Percentiles rank a stretch among this genome's conserved stretches.
Conservation (phyloP, 2,113 vertebrate species). For the Paraplagusia blochii region DNA sequence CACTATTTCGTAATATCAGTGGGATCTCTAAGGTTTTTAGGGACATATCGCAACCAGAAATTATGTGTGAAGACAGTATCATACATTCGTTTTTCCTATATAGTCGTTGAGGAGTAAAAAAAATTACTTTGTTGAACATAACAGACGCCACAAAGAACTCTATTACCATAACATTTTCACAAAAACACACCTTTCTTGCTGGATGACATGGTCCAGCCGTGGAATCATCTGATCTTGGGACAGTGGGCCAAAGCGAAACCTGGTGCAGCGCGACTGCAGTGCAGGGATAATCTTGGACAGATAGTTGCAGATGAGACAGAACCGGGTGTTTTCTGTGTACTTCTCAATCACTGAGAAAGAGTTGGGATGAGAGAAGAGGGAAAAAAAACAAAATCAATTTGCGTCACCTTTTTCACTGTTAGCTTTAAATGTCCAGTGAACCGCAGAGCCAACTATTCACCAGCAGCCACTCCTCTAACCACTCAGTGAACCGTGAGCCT, state of each 20-base stretch:
- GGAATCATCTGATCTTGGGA: conserved; percentile 91
- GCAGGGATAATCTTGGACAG: conserved; percentile 98
- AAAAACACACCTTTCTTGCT: conserved; percentile 79
- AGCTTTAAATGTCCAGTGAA: too few relatives aligned
- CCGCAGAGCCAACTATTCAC: conserved; percentile 20
- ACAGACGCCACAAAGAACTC: neutral
- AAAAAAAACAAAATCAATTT: neutral
- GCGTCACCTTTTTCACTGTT: too few relatives aligned
- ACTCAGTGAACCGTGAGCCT: conserved; percentile 59
- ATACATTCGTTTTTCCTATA: too few relatives aligned
- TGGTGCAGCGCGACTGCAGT: conserved; percentile 92
- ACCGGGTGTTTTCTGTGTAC: conserved; percentile 95
- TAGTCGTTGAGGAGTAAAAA: too few relatives aligned
- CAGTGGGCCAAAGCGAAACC: conserved; percentile 94
- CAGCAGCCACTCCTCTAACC: conserved; percentile 37
- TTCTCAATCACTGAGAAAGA: conserved; percentile 89
- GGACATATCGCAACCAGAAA: too few relatives aligned
- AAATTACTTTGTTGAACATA: too few relatives aligned
- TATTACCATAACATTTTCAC: neutral
- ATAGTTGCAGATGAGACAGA: conserved; percentile 97
- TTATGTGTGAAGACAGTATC: too few relatives aligned
- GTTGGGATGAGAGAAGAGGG: neutral
- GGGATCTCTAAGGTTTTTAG: too few relatives aligned
- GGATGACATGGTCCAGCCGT: conserved; percentile 83
- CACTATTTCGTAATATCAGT: too few relatives aligned